phyloP scores from a whole-genome alignment of 2,797 vertebrate species.

The Argyrosomus regius region DNA sequence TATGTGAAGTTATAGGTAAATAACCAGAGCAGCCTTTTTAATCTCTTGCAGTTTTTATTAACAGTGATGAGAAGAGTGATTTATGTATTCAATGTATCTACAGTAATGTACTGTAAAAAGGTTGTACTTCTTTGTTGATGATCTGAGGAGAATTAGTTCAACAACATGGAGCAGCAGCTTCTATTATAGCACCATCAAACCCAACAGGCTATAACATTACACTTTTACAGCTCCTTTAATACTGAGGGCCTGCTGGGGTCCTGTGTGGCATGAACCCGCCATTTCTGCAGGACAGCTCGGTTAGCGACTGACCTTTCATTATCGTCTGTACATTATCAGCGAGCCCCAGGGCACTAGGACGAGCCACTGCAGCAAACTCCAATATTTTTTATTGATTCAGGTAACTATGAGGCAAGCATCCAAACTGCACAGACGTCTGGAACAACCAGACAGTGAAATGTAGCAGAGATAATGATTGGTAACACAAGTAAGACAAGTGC shows the following conservation, averaged over 20 bases:
- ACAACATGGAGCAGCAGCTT: conserved; percentile 11
- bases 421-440: conserved; percentile 46
- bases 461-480: conserved; percentile 20
- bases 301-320: conserved; percentile 76
- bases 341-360: conserved; percentile 33
- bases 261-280: conserved; percentile 40
- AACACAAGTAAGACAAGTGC: not conserved
- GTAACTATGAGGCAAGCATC: conserved; percentile 43
- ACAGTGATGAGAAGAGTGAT: conserved; percentile 13
- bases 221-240: conserved; percentile 34
- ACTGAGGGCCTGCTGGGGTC: conserved; percentile 32
- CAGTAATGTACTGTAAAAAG: conserved; percentile 27
- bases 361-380: conserved; percentile 52
- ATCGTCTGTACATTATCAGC: conserved; percentile 52
- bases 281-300: conserved; percentile 43
- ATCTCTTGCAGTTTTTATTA: conserved; percentile 9
- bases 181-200: conserved; percentile 35
- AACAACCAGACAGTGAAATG: conserved; percentile 44
- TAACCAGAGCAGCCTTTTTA: not conserved
- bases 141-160: conserved; percentile 19
- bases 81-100: conserved; percentile 4
- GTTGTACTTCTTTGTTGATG: conserved; percentile 5
- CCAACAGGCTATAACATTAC: conserved; percentile 28
- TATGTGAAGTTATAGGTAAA: not conserved
- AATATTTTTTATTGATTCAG: conserved; percentile 67